These are phyloP conservation scores for Tringa solitaria DNA, from an alignment of 2,113 vertebrate species.

Conservation along the genomic window DNA sequence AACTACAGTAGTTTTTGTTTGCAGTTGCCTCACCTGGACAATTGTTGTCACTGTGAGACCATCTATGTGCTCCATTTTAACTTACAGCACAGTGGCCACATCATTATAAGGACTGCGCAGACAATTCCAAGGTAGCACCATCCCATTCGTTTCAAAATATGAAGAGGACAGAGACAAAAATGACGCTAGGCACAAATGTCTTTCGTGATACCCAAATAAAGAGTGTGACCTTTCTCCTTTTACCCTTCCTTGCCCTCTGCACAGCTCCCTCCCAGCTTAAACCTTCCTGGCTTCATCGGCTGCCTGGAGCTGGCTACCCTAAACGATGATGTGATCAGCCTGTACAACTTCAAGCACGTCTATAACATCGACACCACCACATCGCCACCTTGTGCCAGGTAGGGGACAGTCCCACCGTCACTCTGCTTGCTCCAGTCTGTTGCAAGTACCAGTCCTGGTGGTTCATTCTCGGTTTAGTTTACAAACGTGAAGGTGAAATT, in stretches of 20 bases:
- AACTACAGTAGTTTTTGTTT: neutral
- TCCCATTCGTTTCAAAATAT: neutral
- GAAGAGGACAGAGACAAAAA: neutral
- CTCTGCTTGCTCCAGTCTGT: neutral
- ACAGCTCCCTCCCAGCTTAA: conserved; percentile 89
- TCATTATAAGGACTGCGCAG: neutral
- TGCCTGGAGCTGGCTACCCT: conserved; percentile 91
- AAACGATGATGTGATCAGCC: conserved; percentile 92
- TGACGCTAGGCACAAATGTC: neutral
- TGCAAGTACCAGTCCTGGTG: neutral
- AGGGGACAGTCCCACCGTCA: neutral
- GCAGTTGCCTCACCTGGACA: neutral
- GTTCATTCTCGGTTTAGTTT: neutral
- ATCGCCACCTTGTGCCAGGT: conserved; percentile 87
- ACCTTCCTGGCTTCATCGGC: conserved; percentile 88
- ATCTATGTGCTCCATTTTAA: neutral
- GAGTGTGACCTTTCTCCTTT: neutral
- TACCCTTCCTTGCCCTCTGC: neutral
- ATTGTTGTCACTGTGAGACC: neutral
- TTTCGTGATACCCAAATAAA: neutral
- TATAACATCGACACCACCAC: conserved; percentile 81
- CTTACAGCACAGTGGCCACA: neutral
- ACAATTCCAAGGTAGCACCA: neutral
- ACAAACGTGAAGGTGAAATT: neutral
- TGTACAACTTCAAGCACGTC: conserved; percentile 91